Evolutionary conservation across 2,888 invertebrate species (phyloP).

Genomic region (Hypercompe scribonia): DNA sequence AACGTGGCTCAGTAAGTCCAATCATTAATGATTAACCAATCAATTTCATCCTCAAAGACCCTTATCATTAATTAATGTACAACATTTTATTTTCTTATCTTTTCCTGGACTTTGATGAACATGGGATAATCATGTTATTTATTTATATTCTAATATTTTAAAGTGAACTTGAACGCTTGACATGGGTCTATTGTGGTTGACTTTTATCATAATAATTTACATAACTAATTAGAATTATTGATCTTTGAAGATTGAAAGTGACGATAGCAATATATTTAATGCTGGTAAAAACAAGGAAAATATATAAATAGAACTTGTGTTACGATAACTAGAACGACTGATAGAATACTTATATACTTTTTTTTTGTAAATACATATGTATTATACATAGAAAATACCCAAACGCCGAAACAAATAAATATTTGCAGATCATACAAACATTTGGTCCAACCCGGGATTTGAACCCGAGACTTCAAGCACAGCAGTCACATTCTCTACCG

Average conservation of each 20-base stretch:
- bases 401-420: too few species aligned
- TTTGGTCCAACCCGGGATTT: too few species aligned
- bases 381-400: too few species aligned
- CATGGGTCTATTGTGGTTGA: not conserved
- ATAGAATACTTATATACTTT: too few species aligned
- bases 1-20: not conserved
- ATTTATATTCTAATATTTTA: not conserved
- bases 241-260: not conserved
- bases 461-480: too few species aligned
- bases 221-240: not conserved
- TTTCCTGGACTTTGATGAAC: not conserved
- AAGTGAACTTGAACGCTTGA: not conserved
- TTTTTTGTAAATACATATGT: too few species aligned
- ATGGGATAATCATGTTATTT: not conserved
- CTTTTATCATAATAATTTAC: not conserved
- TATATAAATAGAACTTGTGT: too few species aligned
- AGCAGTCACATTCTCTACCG: too few species aligned
- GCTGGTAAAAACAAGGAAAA: too few species aligned
- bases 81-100: not conserved
- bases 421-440: too few species aligned
- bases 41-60: constrained; percentile 3
- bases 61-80: not conserved
- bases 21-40: not conserved
- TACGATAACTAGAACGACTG: too few species aligned
- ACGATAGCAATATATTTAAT: not conserved